Evolutionary conservation across 2,888 invertebrate species (phyloP), one percentile per base, ranked within the genome.

Genomic region (Caenorhabditis japonica): DNA sequence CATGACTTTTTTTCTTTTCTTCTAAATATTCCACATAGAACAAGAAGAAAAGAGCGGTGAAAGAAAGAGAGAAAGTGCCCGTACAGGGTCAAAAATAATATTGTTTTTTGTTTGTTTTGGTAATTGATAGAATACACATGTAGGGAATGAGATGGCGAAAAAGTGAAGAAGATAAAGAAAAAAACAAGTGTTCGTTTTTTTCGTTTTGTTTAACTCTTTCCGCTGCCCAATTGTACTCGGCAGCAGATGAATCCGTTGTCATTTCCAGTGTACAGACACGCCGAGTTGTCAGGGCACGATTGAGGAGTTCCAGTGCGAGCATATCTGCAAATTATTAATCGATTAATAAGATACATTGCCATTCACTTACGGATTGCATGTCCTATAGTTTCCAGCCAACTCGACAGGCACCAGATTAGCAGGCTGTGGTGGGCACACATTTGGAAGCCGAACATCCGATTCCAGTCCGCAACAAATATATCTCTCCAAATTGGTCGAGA

Each of bases 221-320:
- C 80, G 33, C 55, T 60, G 17, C 79, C 80, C 55, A 84, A 66
- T 58, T 86, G 85, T 17, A 86, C 84, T 41, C 86, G 64, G 62
- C 87, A 87, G 60, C 87, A 87, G 70, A 87, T 85, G 81, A 86
- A 87, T 12, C 85, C 84, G 61, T 85, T 84, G 72, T 86, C 84
- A 51, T 79, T 79, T 27, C 85, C 86, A 5, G 85, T 86, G 82
- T 85, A 86, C 30, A 85, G 74, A 76, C 84, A 82, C 8, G 84
- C 84, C 41, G 85, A 83, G 52, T 84, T 84, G 68, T 83, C 83
- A 7, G 84, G 83, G 47, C 81, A 84, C 17, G 82, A 72, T 73
- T 86, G 85, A 0, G 86, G 85, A 13, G 86, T 86, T 15, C 85
- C 84, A 17, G 76, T 58, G n/a, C 85, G 75, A 7, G 86, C 86